Evolutionary conservation across 2,797 vertebrate species (phyloP).

Genomic region (Cercopithecus mitis): DNA sequence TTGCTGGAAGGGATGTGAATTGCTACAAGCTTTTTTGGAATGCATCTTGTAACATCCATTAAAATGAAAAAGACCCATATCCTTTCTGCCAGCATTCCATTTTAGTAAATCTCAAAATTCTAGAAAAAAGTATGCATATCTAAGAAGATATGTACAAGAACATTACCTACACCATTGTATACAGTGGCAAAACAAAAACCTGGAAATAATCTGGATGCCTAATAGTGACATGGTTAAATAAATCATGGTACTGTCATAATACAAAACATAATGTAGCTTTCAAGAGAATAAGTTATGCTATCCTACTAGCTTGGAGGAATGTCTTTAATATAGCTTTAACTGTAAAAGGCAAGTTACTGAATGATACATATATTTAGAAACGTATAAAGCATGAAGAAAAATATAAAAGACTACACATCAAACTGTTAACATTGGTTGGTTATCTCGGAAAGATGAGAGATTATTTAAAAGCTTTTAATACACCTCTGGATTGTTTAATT

Average conservation of each 20-base stretch:
- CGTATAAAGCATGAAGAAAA: not conserved
- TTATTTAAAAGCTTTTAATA: not conserved
- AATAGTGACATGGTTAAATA: not conserved
- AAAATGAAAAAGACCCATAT: not conserved
- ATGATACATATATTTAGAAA: not conserved
- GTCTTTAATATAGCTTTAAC: not conserved
- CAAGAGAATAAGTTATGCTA: not conserved
- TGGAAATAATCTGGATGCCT: not conserved
- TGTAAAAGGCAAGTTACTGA: not conserved
- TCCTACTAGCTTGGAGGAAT: not conserved
- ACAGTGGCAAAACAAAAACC: not conserved
- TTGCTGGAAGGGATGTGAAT: not conserved
- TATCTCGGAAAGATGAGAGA: not conserved
- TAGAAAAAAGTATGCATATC: not conserved
- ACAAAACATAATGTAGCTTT: not conserved
- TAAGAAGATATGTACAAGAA: not conserved
- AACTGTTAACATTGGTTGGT: not conserved
- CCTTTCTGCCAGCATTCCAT: not conserved
- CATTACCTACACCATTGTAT: not conserved
- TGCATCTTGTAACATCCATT: not conserved
- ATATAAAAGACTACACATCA: not conserved
- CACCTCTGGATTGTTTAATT: not conserved
- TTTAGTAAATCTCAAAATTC: not conserved
- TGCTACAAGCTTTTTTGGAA: not conserved
- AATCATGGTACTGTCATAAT: not conserved